Conservation (phyloP, 2,888 invertebrate genomes). For the Eugnorisma glareosa region DNA sequence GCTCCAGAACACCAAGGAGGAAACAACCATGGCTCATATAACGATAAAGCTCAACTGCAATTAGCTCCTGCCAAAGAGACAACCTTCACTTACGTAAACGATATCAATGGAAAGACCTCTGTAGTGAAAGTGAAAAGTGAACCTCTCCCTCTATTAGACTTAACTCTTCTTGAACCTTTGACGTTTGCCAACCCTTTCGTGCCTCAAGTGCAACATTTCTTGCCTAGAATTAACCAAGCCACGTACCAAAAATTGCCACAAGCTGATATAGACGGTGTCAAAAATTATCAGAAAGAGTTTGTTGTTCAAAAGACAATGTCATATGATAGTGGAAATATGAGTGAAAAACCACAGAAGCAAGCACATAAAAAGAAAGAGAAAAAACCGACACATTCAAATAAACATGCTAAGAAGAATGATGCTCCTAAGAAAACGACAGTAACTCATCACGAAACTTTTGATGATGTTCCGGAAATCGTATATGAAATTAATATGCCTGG, state of each 20-base stretch:
- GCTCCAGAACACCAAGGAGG: conserved; percentile 56
- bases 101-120: conserved; percentile 82
- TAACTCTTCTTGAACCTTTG: conserved; percentile 85
- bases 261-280: conserved; percentile 70
- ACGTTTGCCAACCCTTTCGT: conserved; percentile 87
- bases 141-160: conserved; percentile 82
- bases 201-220: conserved; percentile 87
- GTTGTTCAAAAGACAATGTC: conserved; percentile 78
- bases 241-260: conserved; percentile 81
- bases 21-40: conserved; percentile 61
- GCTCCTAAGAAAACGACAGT: conserved; percentile 73
- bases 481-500: conserved; percentile 85
- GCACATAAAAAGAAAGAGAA: conserved; percentile 77
- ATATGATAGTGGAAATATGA: conserved; percentile 76
- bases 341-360: conserved; percentile 73
- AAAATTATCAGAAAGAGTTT: conserved; percentile 80
- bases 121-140: conserved; percentile 81
- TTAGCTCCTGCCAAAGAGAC: conserved; percentile 75
- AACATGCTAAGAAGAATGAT: conserved; percentile 73
- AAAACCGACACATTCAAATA: conserved; percentile 70
- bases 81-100: conserved; percentile 75
- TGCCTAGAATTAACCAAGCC: conserved; percentile 83
- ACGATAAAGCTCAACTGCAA: conserved; percentile 72
- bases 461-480: conserved; percentile 80
- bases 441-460: conserved; percentile 72